phyloP scores from a whole-genome alignment of 2,113 vertebrate genomes.

The Nematolebias whitei region DNA sequence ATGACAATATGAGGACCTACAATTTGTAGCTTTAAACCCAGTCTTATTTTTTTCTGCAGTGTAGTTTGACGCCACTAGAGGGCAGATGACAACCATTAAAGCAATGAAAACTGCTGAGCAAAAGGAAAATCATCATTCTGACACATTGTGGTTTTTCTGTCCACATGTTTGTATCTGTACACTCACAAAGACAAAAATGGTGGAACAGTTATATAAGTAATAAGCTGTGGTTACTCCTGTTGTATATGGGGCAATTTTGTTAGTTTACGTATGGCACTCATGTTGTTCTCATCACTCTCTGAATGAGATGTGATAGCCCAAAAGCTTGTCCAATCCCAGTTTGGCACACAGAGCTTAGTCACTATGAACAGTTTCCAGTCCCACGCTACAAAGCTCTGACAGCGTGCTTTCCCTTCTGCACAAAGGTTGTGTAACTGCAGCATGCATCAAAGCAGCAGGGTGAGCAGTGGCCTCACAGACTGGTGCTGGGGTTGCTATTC shows the following conservation, averaged over 20 bases:
- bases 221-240: constrained; percentile 22
- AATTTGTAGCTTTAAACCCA: too few relatives aligned
- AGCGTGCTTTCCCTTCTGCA: constrained; percentile 21
- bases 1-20: too few relatives aligned
- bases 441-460: constrained; percentile 15
- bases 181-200: not conserved
- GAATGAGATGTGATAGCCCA: constrained; percentile 31
- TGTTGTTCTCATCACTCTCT: constrained; percentile 33
- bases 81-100: constrained; percentile 22
- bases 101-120: not conserved
- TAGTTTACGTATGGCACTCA: constrained; percentile 58
- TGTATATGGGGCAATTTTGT: constrained; percentile 36
- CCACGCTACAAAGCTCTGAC: constrained; percentile 5
- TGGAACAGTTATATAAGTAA: constrained; percentile 19
- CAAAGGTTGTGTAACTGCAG: constrained; percentile 41
- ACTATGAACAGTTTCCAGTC: constrained; percentile 35
- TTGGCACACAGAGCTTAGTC: constrained; percentile 51
- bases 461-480: not conserved
- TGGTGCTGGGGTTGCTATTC: constrained; percentile 11
- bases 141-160: not conserved
- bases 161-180: constrained; percentile 1
- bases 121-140: not conserved
- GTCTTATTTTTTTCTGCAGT: not conserved
- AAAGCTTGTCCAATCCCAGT: constrained; percentile 34
- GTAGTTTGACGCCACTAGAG: constrained; percentile 17